Evolutionary conservation across 2,888 invertebrate species (phyloP), one percentile per base, ranked within the genome.

Genomic region (Meandrusa payeni): DNA sequence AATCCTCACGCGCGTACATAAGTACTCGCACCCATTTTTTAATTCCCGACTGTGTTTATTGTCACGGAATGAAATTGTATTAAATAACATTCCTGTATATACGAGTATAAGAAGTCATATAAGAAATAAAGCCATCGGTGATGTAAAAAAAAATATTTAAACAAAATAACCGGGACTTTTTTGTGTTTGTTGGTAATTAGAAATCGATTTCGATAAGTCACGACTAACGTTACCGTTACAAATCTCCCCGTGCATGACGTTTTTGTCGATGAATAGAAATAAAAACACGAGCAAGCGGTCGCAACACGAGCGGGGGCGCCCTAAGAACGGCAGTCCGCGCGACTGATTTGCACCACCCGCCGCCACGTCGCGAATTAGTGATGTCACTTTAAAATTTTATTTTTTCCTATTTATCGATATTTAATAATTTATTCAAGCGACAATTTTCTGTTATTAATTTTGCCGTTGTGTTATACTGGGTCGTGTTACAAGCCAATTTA

Each of bases 281-380:
- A 66, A 51, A 63, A 60, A 57, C 47, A 45, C 47, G 51, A 60
- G 64, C 54, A 62, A 66, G 63, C 64, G 63, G 69, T 64, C 66
- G 59, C 71, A 67, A 54, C 76, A 64, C 69, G 62, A 64, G 54
- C 57, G 55, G 52, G 56, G 58, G 67, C 61, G 69, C 70, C 69
- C 71, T 76, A 79, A 82, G 82, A 85, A 74, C 80, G 83, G 85
- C 79, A 81, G 83, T 86, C 70, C 83, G 79, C 86, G 86, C 85
- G 86, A 83, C 75, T 85, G 86, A 85, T 81, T 83, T 76, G 86
- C 80, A 70, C 85, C 86, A 76, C 86, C 85, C 82, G 72, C 67
- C 65, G 69, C 61, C 65, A 67, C 76, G 77, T 76, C 82, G 83
- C 83, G 81, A 71, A 38, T 58, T 73, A 77, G 79, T 59, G 82